Evolutionary conservation across 2,888 invertebrate species (phyloP), one percentile per base, ranked within the genome.

Genomic region (Andricus curvator): DNA sequence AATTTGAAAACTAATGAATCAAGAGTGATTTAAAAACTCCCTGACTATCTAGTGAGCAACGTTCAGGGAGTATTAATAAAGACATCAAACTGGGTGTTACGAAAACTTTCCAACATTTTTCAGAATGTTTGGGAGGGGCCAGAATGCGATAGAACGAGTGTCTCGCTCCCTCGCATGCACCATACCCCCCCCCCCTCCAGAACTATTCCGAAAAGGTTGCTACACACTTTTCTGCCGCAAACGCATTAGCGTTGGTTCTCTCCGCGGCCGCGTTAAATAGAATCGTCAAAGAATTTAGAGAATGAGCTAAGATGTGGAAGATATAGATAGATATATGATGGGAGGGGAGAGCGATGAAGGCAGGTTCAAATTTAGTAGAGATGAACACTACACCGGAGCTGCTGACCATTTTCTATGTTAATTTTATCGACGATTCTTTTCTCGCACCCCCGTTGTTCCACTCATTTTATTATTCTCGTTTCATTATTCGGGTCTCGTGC

Each of bases 271-370:
- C 8, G 37, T 8, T 9, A 37, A 15, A 56, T n/a, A n/a, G 56
- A 56, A 8, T 56, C n/a, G 56, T 56, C 56, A 56, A 56, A 56
- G 56, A 56, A 56, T 56, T n/a, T 9, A n/a, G n/a, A n/a, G 56
- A 56, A 56, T n/a, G n/a, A 56, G n/a, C n/a, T 56, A 56, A 56
- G 56, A 56, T 56, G 9, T 8, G 8, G 56, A 56, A 56, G 56
- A 56, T 56, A 56, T n/a, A 56, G 56, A 56, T 56, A 56, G 56
- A 56, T 56, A 56, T 56, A n/a, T 56, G 56, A 56, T 56, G 56
- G 2, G n/a, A 56, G n/a, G n/a, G 56, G n/a, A n/a, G 9, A n/a
- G 9, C 56, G 56, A 56, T 56, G 56, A 56, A 56, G 56, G 56
- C 56, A n/a, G 56, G 3, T n/a, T 56, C n/a, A n/a, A 56, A 56